Evolutionary conservation across 2,888 invertebrate genomes (phyloP).

Genomic region (Iphiclides podalirius): DNA sequence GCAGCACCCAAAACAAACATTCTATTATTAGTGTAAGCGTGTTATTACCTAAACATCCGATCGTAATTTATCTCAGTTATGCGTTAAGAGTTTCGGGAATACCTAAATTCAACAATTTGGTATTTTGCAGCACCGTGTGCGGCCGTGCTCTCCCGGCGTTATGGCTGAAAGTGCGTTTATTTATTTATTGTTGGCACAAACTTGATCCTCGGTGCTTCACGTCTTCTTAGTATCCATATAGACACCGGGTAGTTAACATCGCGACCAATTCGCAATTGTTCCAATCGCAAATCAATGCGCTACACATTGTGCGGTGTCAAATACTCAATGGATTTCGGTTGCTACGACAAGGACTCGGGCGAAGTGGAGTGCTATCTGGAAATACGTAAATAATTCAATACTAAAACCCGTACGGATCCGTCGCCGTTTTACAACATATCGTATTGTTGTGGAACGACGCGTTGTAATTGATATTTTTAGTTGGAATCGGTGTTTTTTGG

Average conservation of each 20-base stretch:
- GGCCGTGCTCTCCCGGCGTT: slow-evolving; percentile 56
- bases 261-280: slow-evolving; percentile 46
- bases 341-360: slow-evolving; percentile 83
- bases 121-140: slow-evolving; percentile 55
- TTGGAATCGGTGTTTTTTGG: slow-evolving; percentile 69
- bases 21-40: slow-evolving; percentile 42
- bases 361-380: slow-evolving; percentile 85
- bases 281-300: slow-evolving; percentile 49
- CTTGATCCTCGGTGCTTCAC: slow-evolving; percentile 54
- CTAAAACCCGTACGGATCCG: slow-evolving; percentile 48
- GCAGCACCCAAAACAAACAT: slow-evolving; percentile 34
- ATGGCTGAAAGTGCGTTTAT: slow-evolving; percentile 76
- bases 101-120: slow-evolving; percentile 62
- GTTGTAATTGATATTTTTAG: slow-evolving; percentile 79
- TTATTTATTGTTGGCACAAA: slow-evolving; percentile 64
- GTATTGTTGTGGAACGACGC: slow-evolving; percentile 67
- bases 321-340: slow-evolving; percentile 81
- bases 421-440: slow-evolving; percentile 51
- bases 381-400: slow-evolving; percentile 81
- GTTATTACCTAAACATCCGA: slow-evolving; percentile 68
- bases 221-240: slow-evolving; percentile 69
- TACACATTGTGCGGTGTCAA: slow-evolving; percentile 42
- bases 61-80: slow-evolving; percentile 47
- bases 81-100: slow-evolving; percentile 47
- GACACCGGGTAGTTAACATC: slow-evolving; percentile 66